These are phyloP conservation scores for Corythornis cristatus DNA, from an alignment of 2,113 vertebrate species.

Conservation along the genomic window DNA sequence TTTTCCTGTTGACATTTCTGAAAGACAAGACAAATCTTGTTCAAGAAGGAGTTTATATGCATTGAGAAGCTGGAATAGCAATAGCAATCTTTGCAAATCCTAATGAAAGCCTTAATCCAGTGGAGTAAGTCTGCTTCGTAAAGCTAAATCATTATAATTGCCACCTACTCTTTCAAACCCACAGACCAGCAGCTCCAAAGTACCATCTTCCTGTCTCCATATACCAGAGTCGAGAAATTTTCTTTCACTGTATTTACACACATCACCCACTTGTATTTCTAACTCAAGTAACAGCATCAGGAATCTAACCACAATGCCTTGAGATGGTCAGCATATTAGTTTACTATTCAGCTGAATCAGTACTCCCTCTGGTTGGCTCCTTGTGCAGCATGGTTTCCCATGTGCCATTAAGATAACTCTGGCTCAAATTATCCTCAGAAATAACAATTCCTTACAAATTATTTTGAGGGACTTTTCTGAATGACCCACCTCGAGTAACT, in stretches of 20 bases:
- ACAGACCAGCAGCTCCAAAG: neutral
- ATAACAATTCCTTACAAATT: neutral
- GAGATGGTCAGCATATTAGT: slow-evolving; percentile 24
- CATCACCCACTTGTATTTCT: neutral
- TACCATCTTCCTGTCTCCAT: neutral
- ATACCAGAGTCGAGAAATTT: neutral
- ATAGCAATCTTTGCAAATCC: neutral
- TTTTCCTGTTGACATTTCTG: slow-evolving; percentile 7
- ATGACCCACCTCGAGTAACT: neutral
- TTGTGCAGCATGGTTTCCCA: slow-evolving; percentile 12
- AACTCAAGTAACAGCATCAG: neutral
- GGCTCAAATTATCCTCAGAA: neutral
- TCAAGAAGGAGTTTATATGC: neutral
- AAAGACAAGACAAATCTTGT: neutral
- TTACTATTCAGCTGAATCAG: slow-evolving; percentile 24
- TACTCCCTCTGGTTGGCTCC: neutral
- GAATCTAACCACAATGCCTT: slow-evolving; percentile 42
- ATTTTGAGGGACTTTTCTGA: neutral
- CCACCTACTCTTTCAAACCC: neutral
- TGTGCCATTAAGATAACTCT: neutral
- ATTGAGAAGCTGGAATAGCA: neutral
- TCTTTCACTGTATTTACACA: neutral
- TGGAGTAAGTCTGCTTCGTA: neutral
- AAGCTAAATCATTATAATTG: neutral
- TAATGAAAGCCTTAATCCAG: slow-evolving; percentile 10